Conservation (phyloP, 2,113 vertebrate genomes). For the Pangasianodon hypophthalmus region DNA sequence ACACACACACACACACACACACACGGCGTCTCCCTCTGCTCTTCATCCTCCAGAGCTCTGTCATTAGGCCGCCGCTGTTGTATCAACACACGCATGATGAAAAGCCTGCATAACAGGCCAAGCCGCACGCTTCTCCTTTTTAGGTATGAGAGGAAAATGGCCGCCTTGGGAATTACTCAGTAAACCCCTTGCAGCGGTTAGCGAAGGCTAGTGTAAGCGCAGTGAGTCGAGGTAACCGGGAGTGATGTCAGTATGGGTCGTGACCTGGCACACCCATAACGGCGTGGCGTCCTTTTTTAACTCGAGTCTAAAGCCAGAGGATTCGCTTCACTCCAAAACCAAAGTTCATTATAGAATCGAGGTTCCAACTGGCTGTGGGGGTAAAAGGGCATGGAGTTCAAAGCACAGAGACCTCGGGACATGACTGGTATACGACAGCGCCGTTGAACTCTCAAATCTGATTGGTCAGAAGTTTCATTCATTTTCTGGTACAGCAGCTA, state of each 20-base stretch:
- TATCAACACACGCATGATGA: constrained; percentile 41
- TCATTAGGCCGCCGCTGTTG: constrained; percentile 42
- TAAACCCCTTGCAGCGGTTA: constrained; percentile 22
- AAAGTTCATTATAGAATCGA: neutral
- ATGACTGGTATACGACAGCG: neutral
- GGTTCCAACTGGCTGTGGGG: neutral
- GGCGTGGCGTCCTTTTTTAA: neutral
- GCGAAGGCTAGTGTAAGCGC: constrained; percentile 1
- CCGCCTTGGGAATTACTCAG: constrained; percentile 4
- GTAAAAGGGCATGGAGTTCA: neutral
- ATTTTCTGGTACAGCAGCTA: neutral
- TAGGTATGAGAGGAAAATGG: constrained; percentile 1
- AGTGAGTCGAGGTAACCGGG: neutral
- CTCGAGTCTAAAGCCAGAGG: neutral
- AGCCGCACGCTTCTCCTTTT: constrained; percentile 37
- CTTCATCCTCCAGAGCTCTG: constrained; percentile 18
- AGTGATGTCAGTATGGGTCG: neutral
- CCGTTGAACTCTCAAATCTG: neutral
- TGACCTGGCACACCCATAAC: constrained; percentile 17
- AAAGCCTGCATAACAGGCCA: constrained; percentile 18
- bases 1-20: neutral
- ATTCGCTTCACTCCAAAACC: neutral
- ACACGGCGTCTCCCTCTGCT: neutral
- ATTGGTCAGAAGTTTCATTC: neutral
- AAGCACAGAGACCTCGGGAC: neutral